Conservation (phyloP, 2,797 vertebrate species). For the Channa striata region DNA sequence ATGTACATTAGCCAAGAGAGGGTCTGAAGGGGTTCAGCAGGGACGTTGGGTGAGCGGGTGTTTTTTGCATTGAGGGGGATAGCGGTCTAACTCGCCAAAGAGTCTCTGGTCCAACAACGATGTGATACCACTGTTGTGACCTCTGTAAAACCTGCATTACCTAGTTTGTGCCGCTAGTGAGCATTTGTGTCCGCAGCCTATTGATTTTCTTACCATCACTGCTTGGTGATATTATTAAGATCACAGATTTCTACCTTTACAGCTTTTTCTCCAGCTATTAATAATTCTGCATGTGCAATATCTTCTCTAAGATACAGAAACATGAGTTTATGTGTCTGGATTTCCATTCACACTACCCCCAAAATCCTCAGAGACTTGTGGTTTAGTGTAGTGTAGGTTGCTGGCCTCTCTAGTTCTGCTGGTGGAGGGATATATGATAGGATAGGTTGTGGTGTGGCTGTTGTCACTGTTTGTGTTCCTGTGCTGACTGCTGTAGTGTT, state of each 20-base stretch:
- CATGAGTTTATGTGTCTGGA: conserved; percentile 61
- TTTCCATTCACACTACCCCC: conserved; percentile 65
- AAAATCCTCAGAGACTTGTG: conserved; percentile 58
- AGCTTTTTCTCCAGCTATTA: conserved; percentile 17
- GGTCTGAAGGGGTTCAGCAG: conserved; percentile 36
- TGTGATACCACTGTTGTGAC: conserved; percentile 50
- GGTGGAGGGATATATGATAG: conserved; percentile 77
- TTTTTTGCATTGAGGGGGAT: conserved; percentile 40
- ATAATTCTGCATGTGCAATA: conserved; percentile 46
- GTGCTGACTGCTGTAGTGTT: conserved; percentile 59
- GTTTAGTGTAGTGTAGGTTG: conserved; percentile 61
- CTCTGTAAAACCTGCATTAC: conserved; percentile 61
- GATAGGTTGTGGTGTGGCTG: conserved; percentile 69
- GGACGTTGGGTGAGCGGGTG: conserved; percentile 36
- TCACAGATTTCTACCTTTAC: conserved; percentile 5
- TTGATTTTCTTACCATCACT: conserved; percentile 51
- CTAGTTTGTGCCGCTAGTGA: conserved; percentile 49
- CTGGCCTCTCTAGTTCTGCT: conserved; percentile 66
- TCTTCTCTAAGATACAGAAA: conserved; percentile 61
- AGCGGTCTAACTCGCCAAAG: conserved; percentile 35
- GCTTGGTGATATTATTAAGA: conserved; percentile 28
- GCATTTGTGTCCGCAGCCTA: conserved; percentile 41
- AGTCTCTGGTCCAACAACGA: conserved; percentile 47
- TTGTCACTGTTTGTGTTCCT: conserved; percentile 77
- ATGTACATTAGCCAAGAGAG: conserved; percentile 53